phyloP scores from a whole-genome alignment of 2,113 vertebrate genomes.

The Orientallactaga bullata region DNA sequence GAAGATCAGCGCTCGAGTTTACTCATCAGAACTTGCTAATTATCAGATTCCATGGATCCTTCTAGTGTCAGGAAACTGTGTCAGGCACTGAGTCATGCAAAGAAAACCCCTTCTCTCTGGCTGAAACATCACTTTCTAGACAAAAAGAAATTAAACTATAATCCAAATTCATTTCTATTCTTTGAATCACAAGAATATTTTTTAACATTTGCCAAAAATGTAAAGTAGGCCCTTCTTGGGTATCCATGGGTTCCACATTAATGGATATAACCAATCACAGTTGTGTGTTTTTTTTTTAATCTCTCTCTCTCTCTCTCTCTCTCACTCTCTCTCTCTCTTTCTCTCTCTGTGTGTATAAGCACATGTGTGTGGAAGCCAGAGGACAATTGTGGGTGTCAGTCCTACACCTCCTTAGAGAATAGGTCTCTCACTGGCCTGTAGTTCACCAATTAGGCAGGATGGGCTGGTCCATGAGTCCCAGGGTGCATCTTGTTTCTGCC shows the following conservation, averaged over 20 bases:
- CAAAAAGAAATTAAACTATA: not conserved
- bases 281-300: no score
- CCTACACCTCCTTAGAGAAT: no score
- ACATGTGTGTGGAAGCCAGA: no score
- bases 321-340: no score
- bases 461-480: no score
- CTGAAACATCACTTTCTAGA: conserved; percentile 17
- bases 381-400: no score
- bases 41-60: not conserved
- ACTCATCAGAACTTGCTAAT: conserved; percentile 22
- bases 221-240: not conserved
- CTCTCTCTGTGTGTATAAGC: no score
- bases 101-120: not conserved
- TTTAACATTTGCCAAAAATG: conserved; percentile 24
- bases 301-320: no score
- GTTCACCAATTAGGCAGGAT: no score
- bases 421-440: no score
- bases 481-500: no score
- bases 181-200: not conserved
- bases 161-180: conserved; percentile 27
- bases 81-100: not conserved
- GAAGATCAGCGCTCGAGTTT: conserved; percentile 1
- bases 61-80: not conserved
- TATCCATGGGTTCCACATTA: not conserved
- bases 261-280: not conserved